phyloP scores from a whole-genome alignment of 2,113 vertebrate genomes.

The Rousettus leschenaultii region DNA sequence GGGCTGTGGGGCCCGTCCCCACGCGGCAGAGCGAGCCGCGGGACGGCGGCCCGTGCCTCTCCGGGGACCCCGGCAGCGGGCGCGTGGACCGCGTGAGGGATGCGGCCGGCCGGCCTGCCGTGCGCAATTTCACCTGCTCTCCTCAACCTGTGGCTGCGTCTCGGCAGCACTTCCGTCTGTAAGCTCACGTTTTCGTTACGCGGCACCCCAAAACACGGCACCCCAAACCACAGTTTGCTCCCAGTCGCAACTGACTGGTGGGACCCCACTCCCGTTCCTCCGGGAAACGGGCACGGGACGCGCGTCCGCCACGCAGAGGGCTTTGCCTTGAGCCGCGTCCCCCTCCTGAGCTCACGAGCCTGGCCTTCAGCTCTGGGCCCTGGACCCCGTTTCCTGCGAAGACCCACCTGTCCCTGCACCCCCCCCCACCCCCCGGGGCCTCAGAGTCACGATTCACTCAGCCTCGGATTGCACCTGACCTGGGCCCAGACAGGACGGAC shows the following conservation, averaged over 20 bases:
- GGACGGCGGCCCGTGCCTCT: too few species aligned
- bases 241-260: background rate
- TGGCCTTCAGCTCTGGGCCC: constrained; percentile 59
- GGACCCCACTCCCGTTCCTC: background rate
- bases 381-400: constrained; percentile 44
- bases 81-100: fast-evolving
- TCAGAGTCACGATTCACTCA: constrained; percentile 67
- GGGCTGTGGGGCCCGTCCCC: fast-evolving
- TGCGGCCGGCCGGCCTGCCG: fast-evolving
- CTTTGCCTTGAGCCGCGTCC: constrained; percentile 52
- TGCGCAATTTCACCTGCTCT: too few species aligned
- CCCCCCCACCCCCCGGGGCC: constrained; percentile 40
- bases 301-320: background rate
- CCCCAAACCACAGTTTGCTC: background rate
- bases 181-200: background rate
- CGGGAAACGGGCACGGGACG: fast-evolving
- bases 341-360: constrained; percentile 35
- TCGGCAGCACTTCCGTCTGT: background rate
- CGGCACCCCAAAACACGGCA: fast-evolving
- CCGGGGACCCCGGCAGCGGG: fast-evolving
- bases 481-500: background rate
- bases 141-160: too few species aligned
- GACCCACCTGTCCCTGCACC: constrained; percentile 46
- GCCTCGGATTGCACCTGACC: constrained; percentile 61
- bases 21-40: too few species aligned